These are phyloP conservation scores for Andricus grossulariae DNA, from an alignment of 1,140 invertebrate genomes.

Conservation along the genomic window DNA sequence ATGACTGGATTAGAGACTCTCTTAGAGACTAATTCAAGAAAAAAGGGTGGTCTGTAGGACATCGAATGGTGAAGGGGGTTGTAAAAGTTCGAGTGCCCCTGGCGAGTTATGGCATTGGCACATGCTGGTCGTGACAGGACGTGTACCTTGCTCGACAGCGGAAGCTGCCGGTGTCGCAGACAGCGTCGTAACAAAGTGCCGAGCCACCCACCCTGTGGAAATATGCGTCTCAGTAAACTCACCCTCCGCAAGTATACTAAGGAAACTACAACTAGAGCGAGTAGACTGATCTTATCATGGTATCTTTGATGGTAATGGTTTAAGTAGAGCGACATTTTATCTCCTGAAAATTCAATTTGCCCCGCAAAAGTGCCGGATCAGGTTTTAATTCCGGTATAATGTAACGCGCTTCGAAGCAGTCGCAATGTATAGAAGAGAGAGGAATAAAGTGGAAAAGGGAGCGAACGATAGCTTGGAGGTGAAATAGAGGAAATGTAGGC, in stretches of 20 bases:
- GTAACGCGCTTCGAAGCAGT: not conserved
- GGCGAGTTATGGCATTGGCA: not conserved
- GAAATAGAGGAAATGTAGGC: slow-evolving; percentile 54
- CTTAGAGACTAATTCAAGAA: too few relatives aligned
- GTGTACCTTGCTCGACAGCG: slow-evolving; percentile 35
- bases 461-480: slow-evolving; percentile 17
- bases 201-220: slow-evolving; percentile 33
- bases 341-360: slow-evolving; percentile 46
- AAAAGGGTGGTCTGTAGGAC: too few relatives aligned
- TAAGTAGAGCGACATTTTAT: slow-evolving; percentile 44
- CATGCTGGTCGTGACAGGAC: slow-evolving; percentile 32
- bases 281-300: not conserved
- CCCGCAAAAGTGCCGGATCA: slow-evolving; percentile 49
- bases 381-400: slow-evolving; percentile 48
- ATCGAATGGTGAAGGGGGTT: not conserved
- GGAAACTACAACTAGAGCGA: not conserved
- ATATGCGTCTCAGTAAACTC: slow-evolving; percentile 14
- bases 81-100: not conserved
- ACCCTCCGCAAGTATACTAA: not conserved
- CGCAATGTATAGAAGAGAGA: not conserved
- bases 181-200: slow-evolving; percentile 36
- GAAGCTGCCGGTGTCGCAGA: slow-evolving; percentile 26
- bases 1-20: not conserved
- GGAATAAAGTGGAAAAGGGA: slow-evolving; percentile 20
- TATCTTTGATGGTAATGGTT: slow-evolving; percentile 37